Conservation (phyloP, 2,888 invertebrate species). For the Eucera pruinosa region DNA sequence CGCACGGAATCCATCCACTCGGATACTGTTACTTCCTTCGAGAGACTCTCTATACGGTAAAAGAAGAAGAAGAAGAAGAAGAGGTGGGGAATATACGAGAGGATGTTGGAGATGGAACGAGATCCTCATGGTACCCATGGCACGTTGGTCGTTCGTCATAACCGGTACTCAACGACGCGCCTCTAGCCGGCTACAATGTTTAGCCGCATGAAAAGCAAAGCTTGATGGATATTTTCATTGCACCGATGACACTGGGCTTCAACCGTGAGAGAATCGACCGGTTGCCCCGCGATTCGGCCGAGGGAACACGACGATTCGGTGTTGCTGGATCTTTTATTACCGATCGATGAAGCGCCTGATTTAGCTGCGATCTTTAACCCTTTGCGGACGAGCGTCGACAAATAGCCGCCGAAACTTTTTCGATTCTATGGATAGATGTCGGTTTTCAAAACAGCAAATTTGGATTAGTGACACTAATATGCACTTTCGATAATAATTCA, state of each 20-base stretch:
- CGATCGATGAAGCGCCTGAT: no score
- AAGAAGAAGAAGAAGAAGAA: not conserved
- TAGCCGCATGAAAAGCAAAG: slow-evolving; percentile 46
- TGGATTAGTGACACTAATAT: no score
- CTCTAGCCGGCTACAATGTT: slow-evolving; percentile 61
- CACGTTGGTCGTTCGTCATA: slow-evolving; percentile 64
- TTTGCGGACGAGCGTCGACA: no score
- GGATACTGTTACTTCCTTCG: slow-evolving; percentile 80
- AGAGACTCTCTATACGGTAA: slow-evolving; percentile 30
- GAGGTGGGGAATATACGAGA: slow-evolving; percentile 10
- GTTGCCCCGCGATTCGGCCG: no score
- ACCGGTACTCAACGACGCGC: slow-evolving; percentile 68
- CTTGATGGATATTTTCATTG: slow-evolving; percentile 59
- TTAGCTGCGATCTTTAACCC: no score
- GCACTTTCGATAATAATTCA: no score
- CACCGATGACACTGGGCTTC: slow-evolving; percentile 47
- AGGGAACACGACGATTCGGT: no score
- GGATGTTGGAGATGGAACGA: slow-evolving; percentile 41
- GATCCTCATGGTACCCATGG: slow-evolving; percentile 37
- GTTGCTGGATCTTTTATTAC: no score
- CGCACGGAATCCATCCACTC: slow-evolving; percentile 79
- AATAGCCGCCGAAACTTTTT: no score
- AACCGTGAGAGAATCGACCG: slow-evolving; percentile 15
- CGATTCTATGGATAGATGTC: no score
- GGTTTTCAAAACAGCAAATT: no score